Evolutionary conservation across 1,140 invertebrate genomes (phyloP).

Genomic region (Apocrypta bakeri): DNA sequence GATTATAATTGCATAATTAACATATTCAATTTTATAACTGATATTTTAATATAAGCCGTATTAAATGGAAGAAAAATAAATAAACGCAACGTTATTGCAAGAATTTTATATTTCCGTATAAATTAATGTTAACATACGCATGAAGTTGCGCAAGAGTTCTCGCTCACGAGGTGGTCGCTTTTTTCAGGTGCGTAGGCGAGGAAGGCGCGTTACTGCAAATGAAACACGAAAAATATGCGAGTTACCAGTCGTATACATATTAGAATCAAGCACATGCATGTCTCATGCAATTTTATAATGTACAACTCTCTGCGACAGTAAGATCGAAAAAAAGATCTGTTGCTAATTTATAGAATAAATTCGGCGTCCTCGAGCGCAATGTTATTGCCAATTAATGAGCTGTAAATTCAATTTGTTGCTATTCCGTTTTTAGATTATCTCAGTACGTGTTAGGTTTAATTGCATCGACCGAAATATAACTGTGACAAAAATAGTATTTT

Average conservation of each 20-base stretch:
- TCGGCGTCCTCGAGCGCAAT: neutral
- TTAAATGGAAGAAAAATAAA: neutral
- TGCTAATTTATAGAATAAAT: constrained; percentile 25
- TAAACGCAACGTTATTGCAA: neutral
- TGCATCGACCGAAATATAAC: too few relatives aligned
- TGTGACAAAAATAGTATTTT: too few relatives aligned
- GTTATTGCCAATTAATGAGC: constrained; percentile 2
- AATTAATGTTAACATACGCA: neutral
- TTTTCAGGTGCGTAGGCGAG: constrained; percentile 20
- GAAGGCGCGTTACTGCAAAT: constrained; percentile 36
- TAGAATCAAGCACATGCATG: neutral
- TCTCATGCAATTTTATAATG: too few relatives aligned
- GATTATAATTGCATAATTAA: too few relatives aligned
- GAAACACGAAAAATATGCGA: constrained; percentile 36
- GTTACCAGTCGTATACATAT: neutral
- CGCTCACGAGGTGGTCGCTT: neutral
- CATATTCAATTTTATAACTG: too few relatives aligned
- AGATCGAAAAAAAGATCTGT: neutral
- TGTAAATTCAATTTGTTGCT: constrained; percentile 18
- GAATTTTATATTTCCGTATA: neutral
- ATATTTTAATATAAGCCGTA: neutral
- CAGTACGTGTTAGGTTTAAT: too few relatives aligned
- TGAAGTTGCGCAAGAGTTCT: neutral
- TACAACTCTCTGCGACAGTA: neutral
- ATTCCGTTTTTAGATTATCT: neutral